These are phyloP conservation scores for Anthonomus grandis DNA, from an alignment of 1,140 invertebrate species.

Conservation along the genomic window DNA sequence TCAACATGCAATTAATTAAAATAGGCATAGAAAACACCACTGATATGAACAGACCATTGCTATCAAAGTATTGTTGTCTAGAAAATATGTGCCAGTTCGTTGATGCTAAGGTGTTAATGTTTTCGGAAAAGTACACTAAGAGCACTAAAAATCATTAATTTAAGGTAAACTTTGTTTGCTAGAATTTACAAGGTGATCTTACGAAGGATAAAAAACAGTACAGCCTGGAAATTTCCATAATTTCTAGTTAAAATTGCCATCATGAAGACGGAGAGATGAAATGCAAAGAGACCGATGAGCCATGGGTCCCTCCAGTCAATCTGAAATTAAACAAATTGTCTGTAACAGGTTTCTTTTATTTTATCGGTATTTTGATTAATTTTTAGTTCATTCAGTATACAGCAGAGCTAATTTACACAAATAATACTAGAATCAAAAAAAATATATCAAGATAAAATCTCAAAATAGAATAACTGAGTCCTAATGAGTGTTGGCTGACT, in stretches of 20 bases:
- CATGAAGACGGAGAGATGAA: conserved; percentile 73
- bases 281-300: conserved; percentile 70
- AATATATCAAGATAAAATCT: too few species aligned
- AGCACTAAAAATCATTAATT: conserved; percentile 64
- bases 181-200: conserved; percentile 57
- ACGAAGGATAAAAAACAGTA: conserved; percentile 77
- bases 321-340: too few species aligned
- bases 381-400: too few species aligned
- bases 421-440: too few species aligned
- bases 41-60: conserved; percentile 88
- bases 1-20: conserved; percentile 85
- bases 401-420: too few species aligned
- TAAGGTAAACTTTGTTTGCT: too few species aligned
- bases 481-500: too few species aligned
- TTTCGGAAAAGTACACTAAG: conserved; percentile 83
- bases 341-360: too few species aligned
- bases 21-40: conserved; percentile 87
- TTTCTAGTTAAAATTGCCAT: conserved; percentile 77
- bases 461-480: too few species aligned
- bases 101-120: conserved; percentile 81
- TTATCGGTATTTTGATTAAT: too few species aligned
- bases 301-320: conserved; percentile 88
- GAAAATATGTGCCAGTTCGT: conserved; percentile 82
- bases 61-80: conserved; percentile 89
- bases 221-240: conserved; percentile 81